A percentile compares a stretch with the other conserved stretches of the same genome.
Evolutionary conservation across 2,888 invertebrate species (phyloP).

Genomic region (Caenorhabditis auriculariae): DNA sequence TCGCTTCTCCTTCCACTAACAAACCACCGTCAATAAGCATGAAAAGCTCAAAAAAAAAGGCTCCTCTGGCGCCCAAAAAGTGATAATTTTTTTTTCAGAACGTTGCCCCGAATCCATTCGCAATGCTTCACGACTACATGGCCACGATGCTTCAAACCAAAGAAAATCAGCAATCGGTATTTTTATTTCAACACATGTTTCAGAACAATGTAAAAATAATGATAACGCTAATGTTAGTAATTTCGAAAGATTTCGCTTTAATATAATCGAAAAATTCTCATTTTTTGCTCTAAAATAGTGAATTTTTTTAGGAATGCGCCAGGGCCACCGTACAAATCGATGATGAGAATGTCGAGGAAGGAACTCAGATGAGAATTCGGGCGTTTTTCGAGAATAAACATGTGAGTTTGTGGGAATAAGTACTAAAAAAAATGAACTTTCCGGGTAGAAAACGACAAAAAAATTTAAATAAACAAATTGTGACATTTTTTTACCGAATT

Average conservation of each 20-base stretch:
- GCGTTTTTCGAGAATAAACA: constrained; percentile 23
- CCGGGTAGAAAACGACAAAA: too few relatives aligned
- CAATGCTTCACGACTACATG: constrained; percentile 41
- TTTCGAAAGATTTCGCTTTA: too few relatives aligned
- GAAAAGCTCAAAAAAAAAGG: not conserved
- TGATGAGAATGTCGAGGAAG: constrained; percentile 27
- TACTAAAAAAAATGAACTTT: too few relatives aligned
- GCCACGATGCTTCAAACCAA: constrained; percentile 29
- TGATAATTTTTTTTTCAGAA: constrained; percentile 17
- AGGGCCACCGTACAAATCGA: constrained; percentile 24
- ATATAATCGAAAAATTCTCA: too few relatives aligned
- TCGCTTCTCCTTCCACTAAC: too few relatives aligned
- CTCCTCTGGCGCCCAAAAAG: not conserved
- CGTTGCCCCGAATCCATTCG: constrained; percentile 39
- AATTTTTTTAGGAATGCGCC: constrained; percentile 19
- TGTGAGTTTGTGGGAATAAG: too few relatives aligned
- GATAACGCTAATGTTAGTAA: too few relatives aligned
- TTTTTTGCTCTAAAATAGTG: too few relatives aligned
- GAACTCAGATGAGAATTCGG: constrained; percentile 17
- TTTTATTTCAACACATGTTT: too few relatives aligned
- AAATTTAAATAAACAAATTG: too few relatives aligned
- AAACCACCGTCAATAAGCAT: not conserved
- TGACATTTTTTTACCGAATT: too few relatives aligned
- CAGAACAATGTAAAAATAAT: too few relatives aligned
- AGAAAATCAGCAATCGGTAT: constrained; percentile 11